A percentile compares a stretch with the other conserved stretches of the same genome.
phyloP scores from a whole-genome alignment of 2,797 vertebrate species.

The Pelochelys cantorii region DNA sequence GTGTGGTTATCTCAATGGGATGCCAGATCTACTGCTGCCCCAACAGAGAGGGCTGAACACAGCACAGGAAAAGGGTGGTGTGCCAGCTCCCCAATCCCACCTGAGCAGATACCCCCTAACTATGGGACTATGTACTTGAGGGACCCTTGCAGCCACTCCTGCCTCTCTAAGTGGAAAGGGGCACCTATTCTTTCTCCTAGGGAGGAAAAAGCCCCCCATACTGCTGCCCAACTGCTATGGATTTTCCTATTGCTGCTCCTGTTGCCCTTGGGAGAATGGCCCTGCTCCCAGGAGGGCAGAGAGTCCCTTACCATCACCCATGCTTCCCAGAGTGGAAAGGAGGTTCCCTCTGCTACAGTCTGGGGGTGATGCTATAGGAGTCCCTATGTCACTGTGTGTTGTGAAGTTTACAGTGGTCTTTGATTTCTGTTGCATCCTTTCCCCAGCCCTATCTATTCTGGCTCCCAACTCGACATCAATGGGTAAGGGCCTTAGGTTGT shows the following conservation, averaged over 20 bases:
- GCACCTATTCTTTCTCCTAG: neutral
- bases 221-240: neutral
- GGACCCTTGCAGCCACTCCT: neutral
- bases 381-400: neutral
- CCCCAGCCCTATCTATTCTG: neutral
- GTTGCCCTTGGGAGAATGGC: neutral
- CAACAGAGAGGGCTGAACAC: neutral
- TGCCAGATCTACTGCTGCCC: neutral
- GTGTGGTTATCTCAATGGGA: neutral
- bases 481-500: constrained; percentile 50
- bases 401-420: too few relatives aligned
- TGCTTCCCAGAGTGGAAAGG: neutral
- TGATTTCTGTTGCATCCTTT: too few relatives aligned
- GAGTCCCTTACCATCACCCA: neutral
- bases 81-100: neutral
- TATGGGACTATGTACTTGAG: neutral
- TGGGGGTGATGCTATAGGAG: neutral
- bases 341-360: neutral
- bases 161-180: neutral
- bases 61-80: neutral
- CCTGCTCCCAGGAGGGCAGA: neutral
- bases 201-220: neutral
- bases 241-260: neutral
- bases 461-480: constrained; percentile 40
- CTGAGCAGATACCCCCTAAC: neutral